These are phyloP conservation scores for Clupea harengus DNA, from an alignment of 2,113 vertebrate genomes.

Conservation along the genomic window DNA sequence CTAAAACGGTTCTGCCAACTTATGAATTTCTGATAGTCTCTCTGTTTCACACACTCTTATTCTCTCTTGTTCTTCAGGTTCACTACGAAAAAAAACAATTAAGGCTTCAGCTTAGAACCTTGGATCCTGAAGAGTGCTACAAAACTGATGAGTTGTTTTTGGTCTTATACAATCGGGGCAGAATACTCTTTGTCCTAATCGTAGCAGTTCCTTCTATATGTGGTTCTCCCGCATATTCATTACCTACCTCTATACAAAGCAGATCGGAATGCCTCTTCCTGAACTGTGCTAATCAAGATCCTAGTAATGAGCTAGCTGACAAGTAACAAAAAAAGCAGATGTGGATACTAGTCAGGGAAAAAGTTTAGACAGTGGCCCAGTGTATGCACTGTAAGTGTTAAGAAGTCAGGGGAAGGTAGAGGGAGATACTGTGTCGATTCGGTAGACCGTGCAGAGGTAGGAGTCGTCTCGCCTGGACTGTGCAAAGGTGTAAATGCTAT, in stretches of 20 bases:
- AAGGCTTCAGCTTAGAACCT: background rate
- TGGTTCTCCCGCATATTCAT: background rate
- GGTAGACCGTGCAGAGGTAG: background rate
- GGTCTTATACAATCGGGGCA: background rate
- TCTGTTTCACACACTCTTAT: background rate
- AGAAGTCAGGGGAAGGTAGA: background rate
- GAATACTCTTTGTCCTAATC: background rate
- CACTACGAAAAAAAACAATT: background rate
- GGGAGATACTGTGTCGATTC: background rate
- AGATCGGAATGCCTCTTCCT: background rate
- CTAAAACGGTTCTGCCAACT: background rate
- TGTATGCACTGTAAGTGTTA: background rate
- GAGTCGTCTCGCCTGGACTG: background rate
- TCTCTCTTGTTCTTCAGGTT: background rate
- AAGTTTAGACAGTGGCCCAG: background rate
- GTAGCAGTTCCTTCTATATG: background rate
- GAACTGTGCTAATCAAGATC: background rate
- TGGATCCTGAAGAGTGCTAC: background rate
- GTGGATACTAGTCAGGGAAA: background rate
- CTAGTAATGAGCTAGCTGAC: background rate
- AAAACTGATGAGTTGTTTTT: background rate
- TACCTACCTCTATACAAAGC: background rate
- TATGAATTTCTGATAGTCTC: background rate
- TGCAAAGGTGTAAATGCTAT: background rate
- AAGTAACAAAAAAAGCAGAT: background rate